These are phyloP conservation scores for Scaptomyza graminum DNA, from an alignment of 1,140 invertebrate genomes.

Conservation along the genomic window DNA sequence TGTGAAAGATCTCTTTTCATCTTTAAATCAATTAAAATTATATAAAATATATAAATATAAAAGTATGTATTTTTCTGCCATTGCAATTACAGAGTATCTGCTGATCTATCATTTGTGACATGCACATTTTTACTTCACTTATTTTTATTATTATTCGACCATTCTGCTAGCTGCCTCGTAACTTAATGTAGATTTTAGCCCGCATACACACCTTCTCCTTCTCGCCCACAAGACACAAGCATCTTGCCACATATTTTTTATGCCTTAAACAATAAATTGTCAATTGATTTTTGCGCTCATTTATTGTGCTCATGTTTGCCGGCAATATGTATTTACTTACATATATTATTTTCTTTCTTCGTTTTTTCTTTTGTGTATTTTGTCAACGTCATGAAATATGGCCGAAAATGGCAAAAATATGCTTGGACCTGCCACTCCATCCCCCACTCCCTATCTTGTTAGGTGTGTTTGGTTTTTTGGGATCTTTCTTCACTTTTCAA, in stretches of 20 bases:
- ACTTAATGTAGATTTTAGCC: slow-evolving; percentile 76
- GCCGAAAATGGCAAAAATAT: slow-evolving; percentile 24
- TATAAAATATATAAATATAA: too few relatives aligned
- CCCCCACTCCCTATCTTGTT: too few relatives aligned
- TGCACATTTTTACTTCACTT: slow-evolving; percentile 20
- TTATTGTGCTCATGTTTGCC: slow-evolving; percentile 63
- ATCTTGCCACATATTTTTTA: slow-evolving; percentile 53
- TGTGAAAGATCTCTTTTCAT: too few relatives aligned
- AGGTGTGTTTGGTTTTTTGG: neutral
- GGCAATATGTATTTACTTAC: slow-evolving; percentile 46
- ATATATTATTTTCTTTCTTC: slow-evolving; percentile 37
- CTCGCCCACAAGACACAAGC: neutral
- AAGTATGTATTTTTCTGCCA: too few relatives aligned
- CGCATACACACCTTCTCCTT: neutral
- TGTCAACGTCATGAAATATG: slow-evolving; percentile 57
- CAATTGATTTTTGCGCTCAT: slow-evolving; percentile 78
- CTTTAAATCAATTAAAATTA: too few relatives aligned
- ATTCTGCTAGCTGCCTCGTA: slow-evolving; percentile 70
- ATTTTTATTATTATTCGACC: slow-evolving; percentile 75
- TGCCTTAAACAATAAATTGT: slow-evolving; percentile 74
- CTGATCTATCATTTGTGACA: neutral
- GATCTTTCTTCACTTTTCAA: slow-evolving; percentile 47
- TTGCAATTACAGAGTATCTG: slow-evolving; percentile 4
- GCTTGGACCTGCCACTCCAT: neutral
- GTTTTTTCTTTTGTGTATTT: slow-evolving; percentile 22